These are phyloP conservation scores for Apteryx owenii DNA, from an alignment of 2,113 vertebrate genomes.

Conservation along the genomic window DNA sequence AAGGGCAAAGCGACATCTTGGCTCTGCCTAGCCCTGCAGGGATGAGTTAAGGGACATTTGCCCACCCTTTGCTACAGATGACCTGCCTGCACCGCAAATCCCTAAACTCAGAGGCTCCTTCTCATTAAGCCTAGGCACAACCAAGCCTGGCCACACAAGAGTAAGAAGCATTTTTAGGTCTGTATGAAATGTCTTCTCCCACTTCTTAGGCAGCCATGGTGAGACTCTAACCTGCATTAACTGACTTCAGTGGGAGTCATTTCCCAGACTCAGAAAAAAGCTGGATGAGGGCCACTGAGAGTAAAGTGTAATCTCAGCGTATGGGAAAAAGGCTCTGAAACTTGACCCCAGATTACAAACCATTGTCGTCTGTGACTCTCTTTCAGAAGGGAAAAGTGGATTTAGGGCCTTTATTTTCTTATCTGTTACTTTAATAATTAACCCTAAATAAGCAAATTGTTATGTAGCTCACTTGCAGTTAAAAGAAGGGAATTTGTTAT, in stretches of 20 bases:
- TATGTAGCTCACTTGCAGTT: background rate
- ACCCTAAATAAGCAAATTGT: background rate
- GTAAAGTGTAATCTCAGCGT: background rate
- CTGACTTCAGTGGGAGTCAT: background rate
- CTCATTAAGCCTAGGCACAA: background rate
- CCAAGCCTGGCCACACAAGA: fast-evolving
- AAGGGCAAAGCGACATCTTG: background rate
- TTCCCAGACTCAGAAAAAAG: background rate
- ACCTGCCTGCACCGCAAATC: background rate
- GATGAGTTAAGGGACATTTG: no score
- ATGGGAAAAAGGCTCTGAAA: constrained; percentile 53
- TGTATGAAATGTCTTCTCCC: background rate
- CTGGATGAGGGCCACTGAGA: background rate
- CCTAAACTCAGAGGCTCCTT: fast-evolving
- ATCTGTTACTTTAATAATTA: constrained; percentile 23
- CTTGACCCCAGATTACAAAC: background rate
- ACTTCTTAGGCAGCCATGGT: background rate
- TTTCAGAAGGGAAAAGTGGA: background rate
- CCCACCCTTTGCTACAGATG: background rate
- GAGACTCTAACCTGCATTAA: background rate
- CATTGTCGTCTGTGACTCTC: constrained; percentile 19
- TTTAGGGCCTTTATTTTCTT: background rate
- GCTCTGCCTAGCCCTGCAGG: background rate
- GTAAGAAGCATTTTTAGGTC: background rate
- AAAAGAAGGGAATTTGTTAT: background rate